These are phyloP conservation scores for Galaxea fascicularis DNA, from an alignment of 92 coral and sea anemone species.

Conservation along the genomic window DNA sequence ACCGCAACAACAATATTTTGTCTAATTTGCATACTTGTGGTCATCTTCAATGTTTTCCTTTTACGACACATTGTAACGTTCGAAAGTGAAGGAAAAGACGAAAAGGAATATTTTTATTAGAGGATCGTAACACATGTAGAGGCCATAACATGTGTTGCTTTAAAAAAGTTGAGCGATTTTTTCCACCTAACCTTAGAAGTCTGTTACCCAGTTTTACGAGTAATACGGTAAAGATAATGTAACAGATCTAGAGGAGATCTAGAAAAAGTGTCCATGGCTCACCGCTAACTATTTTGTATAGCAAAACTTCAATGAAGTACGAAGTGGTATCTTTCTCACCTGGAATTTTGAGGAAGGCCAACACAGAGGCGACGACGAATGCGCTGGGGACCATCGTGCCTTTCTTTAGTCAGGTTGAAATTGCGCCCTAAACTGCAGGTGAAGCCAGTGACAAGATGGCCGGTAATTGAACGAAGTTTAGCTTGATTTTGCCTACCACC, in stretches of 20 bases:
- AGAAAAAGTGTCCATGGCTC: neutral
- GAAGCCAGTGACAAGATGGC: constrained; percentile 40
- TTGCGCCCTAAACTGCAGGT: constrained; percentile 44
- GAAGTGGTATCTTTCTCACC: neutral
- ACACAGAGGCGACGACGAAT: neutral
- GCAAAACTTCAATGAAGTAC: neutral
- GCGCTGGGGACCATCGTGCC: neutral
- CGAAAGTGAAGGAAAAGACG: neutral
- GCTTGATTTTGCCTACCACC: constrained; percentile 72
- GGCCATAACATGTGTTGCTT: neutral
- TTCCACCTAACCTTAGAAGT: neutral
- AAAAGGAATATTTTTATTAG: neutral
- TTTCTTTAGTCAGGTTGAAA: neutral
- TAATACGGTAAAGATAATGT: neutral
- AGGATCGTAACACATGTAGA: neutral
- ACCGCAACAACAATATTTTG: constrained; percentile 43
- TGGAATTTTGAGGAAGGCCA: neutral
- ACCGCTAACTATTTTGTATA: neutral
- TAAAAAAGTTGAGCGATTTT: neutral
- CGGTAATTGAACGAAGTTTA: constrained; percentile 41
- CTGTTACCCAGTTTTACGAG: neutral
- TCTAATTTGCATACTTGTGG: constrained; percentile 35
- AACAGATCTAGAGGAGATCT: no score
- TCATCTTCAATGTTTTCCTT: constrained; percentile 1
- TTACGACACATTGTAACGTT: neutral